A percentile compares a stretch with the other conserved stretches of the same genome.
Conservation (phyloP, 1,140 invertebrate genomes). For the Odontomachus brunneus region DNA sequence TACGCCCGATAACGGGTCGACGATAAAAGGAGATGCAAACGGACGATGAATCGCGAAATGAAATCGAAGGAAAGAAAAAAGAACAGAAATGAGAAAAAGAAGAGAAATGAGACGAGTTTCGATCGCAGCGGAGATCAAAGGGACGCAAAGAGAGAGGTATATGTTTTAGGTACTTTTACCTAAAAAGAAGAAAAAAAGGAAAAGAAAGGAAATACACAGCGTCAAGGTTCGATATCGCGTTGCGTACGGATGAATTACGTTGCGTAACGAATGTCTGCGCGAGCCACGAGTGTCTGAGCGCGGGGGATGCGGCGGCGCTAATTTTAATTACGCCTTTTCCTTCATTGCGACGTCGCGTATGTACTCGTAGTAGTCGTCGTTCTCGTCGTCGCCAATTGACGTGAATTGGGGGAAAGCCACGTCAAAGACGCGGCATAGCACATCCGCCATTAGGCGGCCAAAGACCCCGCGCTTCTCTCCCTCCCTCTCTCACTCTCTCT, state of each 20-base stretch:
- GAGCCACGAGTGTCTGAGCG: conserved; percentile 44
- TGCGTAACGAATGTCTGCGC: conserved; percentile 34
- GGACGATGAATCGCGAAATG: not conserved
- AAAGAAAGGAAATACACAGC: not conserved
- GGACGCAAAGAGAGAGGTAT: too few species aligned
- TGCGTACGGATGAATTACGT: conserved; percentile 16
- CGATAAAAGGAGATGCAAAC: not conserved
- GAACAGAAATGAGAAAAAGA: not conserved
- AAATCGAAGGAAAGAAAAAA: not conserved
- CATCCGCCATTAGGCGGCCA: conserved; percentile 72
- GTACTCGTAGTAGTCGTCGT: not conserved
- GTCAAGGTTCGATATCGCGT: conserved; percentile 24
- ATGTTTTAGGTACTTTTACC: too few species aligned
- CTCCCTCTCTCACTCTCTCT: not conserved
- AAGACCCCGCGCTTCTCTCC: conserved; percentile 65
- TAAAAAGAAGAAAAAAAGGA: conserved; percentile 11
- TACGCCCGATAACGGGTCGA: not conserved
- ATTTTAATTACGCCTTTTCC: conserved; percentile 66
- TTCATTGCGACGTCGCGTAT: not conserved
- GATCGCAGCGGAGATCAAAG: too few species aligned
- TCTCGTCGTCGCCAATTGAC: conserved; percentile 67
- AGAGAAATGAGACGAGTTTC: not conserved
- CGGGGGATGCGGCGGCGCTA: conserved; percentile 47
- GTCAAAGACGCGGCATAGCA: conserved; percentile 52
- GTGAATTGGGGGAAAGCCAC: conserved; percentile 73